Base-by-base conservation (phyloP, 2,113 vertebrate genomes). In the Potamarius usumacintae region DNA sequence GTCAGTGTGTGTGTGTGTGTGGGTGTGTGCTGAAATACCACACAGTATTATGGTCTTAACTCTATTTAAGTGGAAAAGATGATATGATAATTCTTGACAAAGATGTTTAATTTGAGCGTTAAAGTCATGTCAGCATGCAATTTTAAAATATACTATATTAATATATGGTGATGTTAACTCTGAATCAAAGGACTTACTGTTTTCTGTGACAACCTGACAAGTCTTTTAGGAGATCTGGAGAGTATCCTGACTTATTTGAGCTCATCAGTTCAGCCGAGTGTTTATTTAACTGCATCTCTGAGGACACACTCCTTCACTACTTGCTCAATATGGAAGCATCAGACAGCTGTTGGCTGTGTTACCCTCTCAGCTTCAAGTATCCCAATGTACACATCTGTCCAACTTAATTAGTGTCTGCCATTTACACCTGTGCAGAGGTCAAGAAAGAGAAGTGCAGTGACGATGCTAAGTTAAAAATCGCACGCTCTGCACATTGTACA, bases 31-130 rank as follows among this genome's bases (percentile, higher is more conserved):
- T 8, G 42, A 15, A 27, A 50, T 79, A 58, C 82, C 87, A 88
- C 50, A 67, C 58, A 55, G 57, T 87, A 77, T 83, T 83, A 50
- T 84, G 60, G 72, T 69, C 82, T 65, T 83, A 65, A 76, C 57
- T 83, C 72, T 78, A 88, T 83, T 79, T 67, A 81, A 86, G 86
- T 84, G 67, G 74, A 83, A 85, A 86, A 65, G n/a, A 76, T 86
- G 76, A 88, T 88, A 88, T 81, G 82, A 86, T 84, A 84, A 86
- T 88, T 83, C 25, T 72, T 86, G 80, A 88, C 72, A 83, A 86
- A 86, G 72, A 77, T 71, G 83, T 71, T 88, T 86, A 72, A 57
- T 78, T 63, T 30, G n/a, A 82, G 80, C 63, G 42, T 14, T 8
- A 14, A 60, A 77, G 30, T 63, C 78, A 15, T 72, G 79, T 10